Evolutionary conservation across 2,113 vertebrate genomes (phyloP), one percentile per base, ranked within the genome.

Genomic region (Muntiacus muntjak): DNA sequence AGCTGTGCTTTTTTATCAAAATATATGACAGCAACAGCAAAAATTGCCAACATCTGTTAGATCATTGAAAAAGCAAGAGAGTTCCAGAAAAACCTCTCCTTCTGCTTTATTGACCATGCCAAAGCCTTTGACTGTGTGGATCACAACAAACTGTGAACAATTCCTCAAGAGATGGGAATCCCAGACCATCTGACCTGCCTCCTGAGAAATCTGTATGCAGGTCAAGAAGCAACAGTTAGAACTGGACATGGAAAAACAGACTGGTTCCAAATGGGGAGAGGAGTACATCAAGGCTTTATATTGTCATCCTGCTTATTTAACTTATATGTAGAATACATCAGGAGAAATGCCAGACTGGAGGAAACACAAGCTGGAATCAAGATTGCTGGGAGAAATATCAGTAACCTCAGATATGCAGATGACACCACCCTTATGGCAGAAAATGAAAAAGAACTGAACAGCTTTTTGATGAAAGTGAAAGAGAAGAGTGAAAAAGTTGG

Each of bases 261-360:
- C 64, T 71, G n/a, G 64, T 71, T 71, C 8, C 17, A 36, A 36
- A 36, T 36, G 17, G 21, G 43, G n/a, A 71, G 36, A 71, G 16
- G 64, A 71, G 10, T 23, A 71, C 19, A 6, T 71, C 67, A 40
- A 36, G n/a, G n/a, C 5, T 23, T 5, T 40, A 21, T 71, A 23
- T 36, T 71, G 64, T 36, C 17, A 36, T n/a, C 5, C n/a, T 71
- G 9, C 19, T 36, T 23, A 36, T 71, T 71, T 71, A 71, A 71
- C 17, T 71, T 71, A 11, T 6, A 71, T 36, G 17, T n/a, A 71
- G 64, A n/a, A 4, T 71, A 36, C 64, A 36, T 36, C n/a, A 71
- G 36, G 17, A 0, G 0, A 36, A 36, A 36, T 36, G n/a, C n/a
- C 0, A 4, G n/a, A n/a, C 19, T 36, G 19, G n/a, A 36, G 21